phyloP scores from a whole-genome alignment of 2,797 vertebrate genomes.

The Oryzias sinensis region DNA sequence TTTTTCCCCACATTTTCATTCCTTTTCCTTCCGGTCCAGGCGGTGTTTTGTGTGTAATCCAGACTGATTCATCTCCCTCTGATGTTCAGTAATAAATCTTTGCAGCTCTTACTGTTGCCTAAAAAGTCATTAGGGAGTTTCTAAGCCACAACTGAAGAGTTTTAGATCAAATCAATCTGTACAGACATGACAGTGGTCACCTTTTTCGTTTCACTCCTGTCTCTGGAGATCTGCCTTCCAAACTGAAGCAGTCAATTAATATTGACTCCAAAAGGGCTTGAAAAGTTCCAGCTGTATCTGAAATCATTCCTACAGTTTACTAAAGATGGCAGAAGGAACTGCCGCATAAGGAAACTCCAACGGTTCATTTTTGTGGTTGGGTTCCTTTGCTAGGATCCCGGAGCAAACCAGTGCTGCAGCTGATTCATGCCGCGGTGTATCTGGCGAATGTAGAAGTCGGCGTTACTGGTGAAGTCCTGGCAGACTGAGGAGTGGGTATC shows the following conservation, averaged over 20 bases:
- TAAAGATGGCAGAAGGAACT: conserved; percentile 1
- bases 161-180: conserved; percentile 5
- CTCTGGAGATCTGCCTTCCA: conserved; percentile 7
- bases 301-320: conserved; percentile 23
- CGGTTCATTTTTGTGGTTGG: neutral
- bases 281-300: conserved; percentile 15
- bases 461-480: conserved; percentile 90
- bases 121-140: neutral
- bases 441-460: conserved; percentile 92
- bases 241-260: conserved; percentile 6
- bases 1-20: too few relatives aligned
- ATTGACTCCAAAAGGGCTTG: conserved; percentile 3
- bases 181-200: neutral
- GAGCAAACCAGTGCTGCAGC: conserved; percentile 86
- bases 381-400: conserved; percentile 70
- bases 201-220: conserved; percentile 13
- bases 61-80: too few relatives aligned
- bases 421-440: conserved; percentile 84
- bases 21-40: too few relatives aligned
- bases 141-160: conserved; percentile 4
- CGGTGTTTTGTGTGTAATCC: too few relatives aligned
- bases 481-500: conserved; percentile 91
- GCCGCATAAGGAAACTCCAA: conserved; percentile 8
- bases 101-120: conserved; percentile 6
- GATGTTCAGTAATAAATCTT: neutral